These are phyloP conservation scores for Paedocypris sp. DNA, from an alignment of 2,113 vertebrate species.

Conservation along the genomic window DNA sequence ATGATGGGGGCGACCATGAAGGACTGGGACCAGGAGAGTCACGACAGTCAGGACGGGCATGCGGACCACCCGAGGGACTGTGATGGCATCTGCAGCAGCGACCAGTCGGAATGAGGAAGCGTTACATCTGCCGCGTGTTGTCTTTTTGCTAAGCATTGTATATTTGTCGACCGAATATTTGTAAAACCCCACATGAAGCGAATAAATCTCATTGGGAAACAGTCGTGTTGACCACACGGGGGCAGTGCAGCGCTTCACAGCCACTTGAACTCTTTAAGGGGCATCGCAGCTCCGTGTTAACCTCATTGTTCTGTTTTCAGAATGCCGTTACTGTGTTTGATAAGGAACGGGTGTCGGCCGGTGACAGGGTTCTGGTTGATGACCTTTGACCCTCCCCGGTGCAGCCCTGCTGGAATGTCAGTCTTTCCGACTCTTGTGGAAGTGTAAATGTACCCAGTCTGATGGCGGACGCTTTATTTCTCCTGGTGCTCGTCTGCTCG, in stretches of 20 bases:
- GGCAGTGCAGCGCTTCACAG: background rate
- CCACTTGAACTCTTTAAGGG: background rate
- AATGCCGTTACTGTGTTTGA: too few relatives aligned
- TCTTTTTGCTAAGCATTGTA: too few relatives aligned
- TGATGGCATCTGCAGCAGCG: constrained; percentile 41
- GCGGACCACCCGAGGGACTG: background rate
- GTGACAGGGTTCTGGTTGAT: background rate
- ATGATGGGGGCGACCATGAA: constrained; percentile 97
- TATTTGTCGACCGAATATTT: too few relatives aligned
- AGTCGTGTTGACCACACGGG: constrained; percentile 19
- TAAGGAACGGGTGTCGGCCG: too few relatives aligned
- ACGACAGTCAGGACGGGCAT: constrained; percentile 34
- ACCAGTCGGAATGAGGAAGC: too few relatives aligned
- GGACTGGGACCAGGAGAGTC: constrained; percentile 90
- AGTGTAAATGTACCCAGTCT: too few relatives aligned
- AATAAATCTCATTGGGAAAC: too few relatives aligned
- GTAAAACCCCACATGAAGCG: too few relatives aligned
- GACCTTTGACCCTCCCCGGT: constrained; percentile 17
- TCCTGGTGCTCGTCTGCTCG: too few relatives aligned
- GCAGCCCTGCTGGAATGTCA: constrained; percentile 2
- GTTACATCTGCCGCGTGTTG: too few relatives aligned
- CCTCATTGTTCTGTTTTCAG: too few relatives aligned
- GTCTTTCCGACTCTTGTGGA: constrained; percentile 20
- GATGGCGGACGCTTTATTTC: too few relatives aligned
- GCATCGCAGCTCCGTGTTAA: background rate